phyloP scores from a whole-genome alignment of 2,888 invertebrate genomes.

The Hypomecis punctinalis region DNA sequence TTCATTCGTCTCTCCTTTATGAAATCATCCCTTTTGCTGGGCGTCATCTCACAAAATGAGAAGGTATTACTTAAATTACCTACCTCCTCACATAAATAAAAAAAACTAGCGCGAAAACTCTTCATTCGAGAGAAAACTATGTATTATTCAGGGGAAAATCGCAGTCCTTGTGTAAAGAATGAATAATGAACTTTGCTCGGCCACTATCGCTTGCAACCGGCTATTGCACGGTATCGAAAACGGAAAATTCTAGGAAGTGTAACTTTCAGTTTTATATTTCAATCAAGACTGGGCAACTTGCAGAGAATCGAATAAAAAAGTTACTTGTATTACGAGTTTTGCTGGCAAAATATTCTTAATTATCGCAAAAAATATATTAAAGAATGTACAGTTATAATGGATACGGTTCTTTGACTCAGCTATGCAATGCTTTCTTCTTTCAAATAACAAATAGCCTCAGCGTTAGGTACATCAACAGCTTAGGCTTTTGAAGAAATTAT shows the following conservation, averaged over 20 bases:
- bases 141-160: conserved; percentile 57
- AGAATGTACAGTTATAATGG: no score
- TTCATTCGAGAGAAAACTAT: conserved; percentile 45
- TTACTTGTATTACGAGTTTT: no score
- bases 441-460: no score
- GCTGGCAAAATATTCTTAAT: no score
- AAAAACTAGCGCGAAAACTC: conserved; percentile 38
- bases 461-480: no score
- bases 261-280: conserved; percentile 11
- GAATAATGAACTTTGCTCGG: conserved; percentile 47
- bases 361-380: no score
- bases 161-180: conserved; percentile 48
- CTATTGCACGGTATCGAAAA: conserved; percentile 37
- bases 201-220: conserved; percentile 38
- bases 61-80: conserved; percentile 36
- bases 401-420: no score
- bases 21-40: conserved; percentile 60
- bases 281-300: conserved; percentile 4
- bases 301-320: not conserved
- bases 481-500: not conserved
- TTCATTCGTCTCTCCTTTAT: conserved; percentile 55
- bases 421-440: no score
- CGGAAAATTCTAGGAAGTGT: conserved; percentile 32
- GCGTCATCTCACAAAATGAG: conserved; percentile 49
- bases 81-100: conserved; percentile 30